Base-by-base conservation (phyloP, 2,113 vertebrate species). In the Gopherus flavomarginatus region DNA sequence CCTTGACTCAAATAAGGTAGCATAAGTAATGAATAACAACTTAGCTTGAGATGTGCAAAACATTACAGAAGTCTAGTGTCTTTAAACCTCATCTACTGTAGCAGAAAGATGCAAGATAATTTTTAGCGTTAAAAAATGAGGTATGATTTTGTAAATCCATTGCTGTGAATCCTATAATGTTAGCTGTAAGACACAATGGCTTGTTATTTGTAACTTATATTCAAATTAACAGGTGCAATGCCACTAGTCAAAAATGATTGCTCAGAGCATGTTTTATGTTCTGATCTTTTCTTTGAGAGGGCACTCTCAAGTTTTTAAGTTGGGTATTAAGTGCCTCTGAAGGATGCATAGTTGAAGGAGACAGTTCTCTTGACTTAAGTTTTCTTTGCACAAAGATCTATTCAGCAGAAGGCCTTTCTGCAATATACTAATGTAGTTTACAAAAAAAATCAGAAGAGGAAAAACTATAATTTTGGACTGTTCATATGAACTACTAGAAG, bases 341-440 rank as follows among this genome's bases (percentile, higher is more conserved):
- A 91, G 38, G 29, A 84, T 80, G 26, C 3, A 77, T 90, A 91
- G 49, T 80, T 79, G 56, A 38, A 82, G 9, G 24, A 94, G 26
- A 86, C 29, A 87, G 80, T 91, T 91, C 21, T 19, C 16, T 81
- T 84, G 29, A 52, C 56, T 2, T 26, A 79, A 94, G 29, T 3
- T 31, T 3, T 81, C 42, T 24, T 24, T 81, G 79, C 91, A 86
- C 65, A 93, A 89, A 86, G 38, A 80, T 2, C 52, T 77, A 57
- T 53, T 95, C 90, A 88, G 9, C 19, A 17, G 53, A 82, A 91
- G 13, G 9, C 31, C 96, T 88, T 92, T 14, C 81, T 14, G 27
- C 90, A 89, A 94, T 77, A 91, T 57, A 87, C 81, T 13, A 82
- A 91, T 92, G 95, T 95, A 42, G 89, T 14, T 92, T 85, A 84